These are phyloP conservation scores for Carassius auratus DNA, from an alignment of 2,113 vertebrate genomes.

Conservation along the genomic window DNA sequence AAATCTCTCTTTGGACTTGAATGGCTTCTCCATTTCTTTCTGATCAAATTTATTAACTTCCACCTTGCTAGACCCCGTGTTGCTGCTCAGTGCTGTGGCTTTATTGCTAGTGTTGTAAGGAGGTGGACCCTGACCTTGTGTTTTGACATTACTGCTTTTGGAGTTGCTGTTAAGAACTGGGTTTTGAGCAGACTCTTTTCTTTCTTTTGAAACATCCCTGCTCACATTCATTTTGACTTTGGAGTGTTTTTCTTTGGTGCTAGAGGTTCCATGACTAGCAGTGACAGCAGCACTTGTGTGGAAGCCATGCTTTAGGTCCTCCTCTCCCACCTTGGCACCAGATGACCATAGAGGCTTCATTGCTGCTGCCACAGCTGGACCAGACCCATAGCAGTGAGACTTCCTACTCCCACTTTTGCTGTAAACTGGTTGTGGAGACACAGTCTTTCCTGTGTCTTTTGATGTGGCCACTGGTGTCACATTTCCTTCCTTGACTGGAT, in stretches of 20 bases:
- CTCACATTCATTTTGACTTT: conserved; percentile 70
- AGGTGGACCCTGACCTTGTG: conserved; percentile 55
- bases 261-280: conserved; percentile 58
- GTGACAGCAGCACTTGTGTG: conserved; percentile 58
- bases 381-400: conserved; percentile 69
- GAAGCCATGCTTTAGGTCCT: conserved; percentile 69
- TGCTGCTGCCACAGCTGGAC: conserved; percentile 60
- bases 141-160: conserved; percentile 63
- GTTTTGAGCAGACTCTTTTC: conserved; percentile 70
- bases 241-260: conserved; percentile 76
- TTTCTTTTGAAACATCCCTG: conserved; percentile 75
- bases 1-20: conserved; percentile 74
- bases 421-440: conserved; percentile 65
- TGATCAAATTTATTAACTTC: conserved; percentile 71
- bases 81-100: conserved; percentile 63
- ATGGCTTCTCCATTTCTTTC: conserved; percentile 74
- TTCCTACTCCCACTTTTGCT: conserved; percentile 69
- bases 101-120: conserved; percentile 71
- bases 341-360: conserved; percentile 72
- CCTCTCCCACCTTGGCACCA: conserved; percentile 65
- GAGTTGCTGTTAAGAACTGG: conserved; percentile 69
- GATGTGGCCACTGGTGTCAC: conserved; percentile 70
- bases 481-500: conserved; percentile 75
- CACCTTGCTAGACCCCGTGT: conserved; percentile 65
- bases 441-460: conserved; percentile 77